Evolutionary conservation across 2,888 invertebrate species (phyloP), one percentile per base, ranked within the genome.

Genomic region (Quadriops clusia): DNA sequence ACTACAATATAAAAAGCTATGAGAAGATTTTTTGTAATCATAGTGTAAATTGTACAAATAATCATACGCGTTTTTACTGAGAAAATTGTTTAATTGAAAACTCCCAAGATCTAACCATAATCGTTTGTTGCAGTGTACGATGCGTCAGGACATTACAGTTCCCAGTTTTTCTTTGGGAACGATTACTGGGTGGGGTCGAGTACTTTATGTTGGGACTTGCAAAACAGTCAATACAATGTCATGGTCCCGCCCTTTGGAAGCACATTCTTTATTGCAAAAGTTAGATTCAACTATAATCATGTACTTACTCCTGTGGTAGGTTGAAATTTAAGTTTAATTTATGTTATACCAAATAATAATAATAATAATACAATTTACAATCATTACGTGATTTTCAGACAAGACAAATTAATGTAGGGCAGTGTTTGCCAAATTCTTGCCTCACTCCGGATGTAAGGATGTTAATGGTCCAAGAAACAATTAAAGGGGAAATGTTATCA

Each of bases 71-170:
- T n/a, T n/a, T n/a, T n/a, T n/a, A n/a, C n/a, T n/a, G n/a, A n/a
- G n/a, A n/a, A n/a, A n/a, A n/a, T n/a, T n/a, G n/a, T n/a, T n/a
- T n/a, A n/a, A n/a, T n/a, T n/a, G n/a, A n/a, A n/a, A n/a, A n/a
- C n/a, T n/a, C n/a, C n/a, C n/a, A n/a, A n/a, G n/a, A n/a, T n/a
- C n/a, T n/a, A n/a, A n/a, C n/a, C n/a, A n/a, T n/a, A n/a, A n/a
- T n/a, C n/a, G n/a, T n/a, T n/a, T n/a, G n/a, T n/a, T n/a, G n/a
- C 65, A 85, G 84, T 82, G 58, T 77, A 71, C 48, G 85, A 85
- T 53, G 76, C 84, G 1, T 83, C 84, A 5, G 84, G 84, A 22
- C 76, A 77, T 42, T 85, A 85, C 62, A 73, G 74, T 8, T 72
- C 79, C 6, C 79, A 79, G 52, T 70, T 80, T 45, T 66, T 83